These are phyloP conservation scores for Mythimna ferrago DNA, from an alignment of 2,888 invertebrate species.

Conservation along the genomic window DNA sequence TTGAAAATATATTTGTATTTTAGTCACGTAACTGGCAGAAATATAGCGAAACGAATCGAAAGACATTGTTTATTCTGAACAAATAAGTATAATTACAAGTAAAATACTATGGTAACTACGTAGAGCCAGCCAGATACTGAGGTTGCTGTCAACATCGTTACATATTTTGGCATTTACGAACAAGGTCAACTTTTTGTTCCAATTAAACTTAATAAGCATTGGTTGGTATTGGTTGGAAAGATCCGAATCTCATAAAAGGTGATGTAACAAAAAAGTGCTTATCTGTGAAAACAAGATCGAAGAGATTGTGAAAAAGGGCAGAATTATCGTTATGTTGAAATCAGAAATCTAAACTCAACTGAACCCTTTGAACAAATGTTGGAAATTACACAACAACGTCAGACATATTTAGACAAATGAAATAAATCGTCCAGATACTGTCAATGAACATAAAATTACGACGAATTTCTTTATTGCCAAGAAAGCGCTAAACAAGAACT, in stretches of 20 bases:
- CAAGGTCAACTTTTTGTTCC: conserved; percentile 51
- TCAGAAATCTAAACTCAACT: not conserved
- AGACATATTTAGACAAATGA: not conserved
- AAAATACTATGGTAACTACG: conserved; percentile 13
- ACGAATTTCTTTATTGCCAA: not conserved
- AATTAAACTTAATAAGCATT: conserved; percentile 40
- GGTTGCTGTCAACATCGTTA: conserved; percentile 35
- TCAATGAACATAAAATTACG: not conserved
- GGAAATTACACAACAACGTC: not conserved
- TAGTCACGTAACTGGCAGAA: conserved; percentile 25
- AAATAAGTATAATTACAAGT: conserved; percentile 22
- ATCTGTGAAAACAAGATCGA: not conserved
- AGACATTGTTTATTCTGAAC: conserved; percentile 18
- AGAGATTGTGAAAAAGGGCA: not conserved
- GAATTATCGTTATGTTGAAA: not conserved
- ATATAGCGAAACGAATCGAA: conserved; percentile 25
- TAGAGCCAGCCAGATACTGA: conserved; percentile 13
- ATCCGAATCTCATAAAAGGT: conserved; percentile 19
- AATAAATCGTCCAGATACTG: not conserved
- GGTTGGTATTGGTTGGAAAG: conserved; percentile 32
- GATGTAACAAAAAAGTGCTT: conserved; percentile 5
- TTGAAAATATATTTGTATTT: conserved; percentile 1
- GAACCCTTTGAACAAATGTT: not conserved
- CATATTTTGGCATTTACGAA: conserved; percentile 49
- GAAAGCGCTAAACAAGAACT: conserved; percentile 7